Conservation (phyloP, 53 echinoderm and acorn worm genomes). For the Arbacia lixula region DNA sequence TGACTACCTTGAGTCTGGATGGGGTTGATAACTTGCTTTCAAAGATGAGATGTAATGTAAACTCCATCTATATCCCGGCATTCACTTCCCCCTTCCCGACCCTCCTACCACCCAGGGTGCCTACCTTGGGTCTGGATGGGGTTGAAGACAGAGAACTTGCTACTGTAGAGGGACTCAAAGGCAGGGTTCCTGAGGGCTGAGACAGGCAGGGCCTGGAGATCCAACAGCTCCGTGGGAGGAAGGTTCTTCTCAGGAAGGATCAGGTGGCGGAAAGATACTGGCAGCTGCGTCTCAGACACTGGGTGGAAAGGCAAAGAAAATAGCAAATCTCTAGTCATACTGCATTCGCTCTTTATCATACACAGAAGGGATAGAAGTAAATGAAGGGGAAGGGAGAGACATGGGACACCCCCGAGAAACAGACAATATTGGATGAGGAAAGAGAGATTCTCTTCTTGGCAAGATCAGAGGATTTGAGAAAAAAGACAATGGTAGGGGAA, state of each 20-base stretch:
- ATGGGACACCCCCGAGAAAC: no score
- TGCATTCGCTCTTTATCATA: no score
- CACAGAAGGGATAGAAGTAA: no score
- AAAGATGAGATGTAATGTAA: no score
- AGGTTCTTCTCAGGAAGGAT: conserved; percentile 99
- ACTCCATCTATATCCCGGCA: no score
- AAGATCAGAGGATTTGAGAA: no score
- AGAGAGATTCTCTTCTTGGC: no score
- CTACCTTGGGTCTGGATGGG: conserved; percentile 99
- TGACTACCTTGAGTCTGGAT: conserved; percentile 98
- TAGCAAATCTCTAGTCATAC: not conserved
- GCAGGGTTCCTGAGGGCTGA: conserved; percentile 89
- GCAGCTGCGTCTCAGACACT: conserved; percentile 98
- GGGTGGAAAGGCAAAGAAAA: conserved; percentile 3
- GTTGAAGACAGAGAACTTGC: conserved; percentile 96
- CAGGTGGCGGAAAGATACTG: conserved; percentile 99
- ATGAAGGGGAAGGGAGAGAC: no score
- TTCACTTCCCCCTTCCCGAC: no score
- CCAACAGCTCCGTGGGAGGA: conserved; percentile 95
- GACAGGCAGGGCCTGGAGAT: conserved; percentile 96
- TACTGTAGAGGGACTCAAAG: conserved; percentile 92
- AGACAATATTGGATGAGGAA: no score
- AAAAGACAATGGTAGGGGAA: no score
- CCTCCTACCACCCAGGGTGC: no score
- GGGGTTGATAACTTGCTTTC: conserved; percentile 98